Evolutionary conservation across 1,140 invertebrate genomes (phyloP), one percentile per base, ranked within the genome.

Genomic region (Coelopa frigida): DNA sequence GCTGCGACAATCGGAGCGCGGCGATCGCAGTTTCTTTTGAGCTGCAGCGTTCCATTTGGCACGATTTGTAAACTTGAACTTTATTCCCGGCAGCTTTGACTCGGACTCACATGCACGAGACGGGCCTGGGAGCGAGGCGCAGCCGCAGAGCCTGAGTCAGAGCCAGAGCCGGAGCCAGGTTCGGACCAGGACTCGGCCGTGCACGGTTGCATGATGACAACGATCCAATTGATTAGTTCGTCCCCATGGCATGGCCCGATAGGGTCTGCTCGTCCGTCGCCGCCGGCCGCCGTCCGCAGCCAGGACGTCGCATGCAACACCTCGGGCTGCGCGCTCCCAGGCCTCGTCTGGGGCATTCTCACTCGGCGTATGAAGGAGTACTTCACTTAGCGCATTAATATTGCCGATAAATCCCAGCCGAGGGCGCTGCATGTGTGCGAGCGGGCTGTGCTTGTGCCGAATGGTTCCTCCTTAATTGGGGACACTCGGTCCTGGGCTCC

Each of bases 121-220:
- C 23, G 3, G 17, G 31, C 12, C 23, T 42, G 40, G 40, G 24
- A 42, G 40, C 40, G 14, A 6, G 27, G 39, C 22, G 22, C 39
- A 41, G 23, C 24, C 24, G 29, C 23, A 41, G n/a, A 31, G 29
- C 41, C 18, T 8, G 4, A 4, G 24, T 14, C 4, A 21, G 14
- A 40, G 26, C 26, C 4, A 20, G 14, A 40, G 6, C 33, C 14
- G 6, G 10, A 23, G 2, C 14, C 32, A 27, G 24, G 33, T 10
- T 37, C 21, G 39, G 41, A 24, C 33, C 27, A 32, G 11, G n/a
- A 21, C 3, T 24, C 23, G 21, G 27, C 43, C 48, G 56, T 64
- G 61, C 61, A 58, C 61, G 61, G 61, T 63, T 63, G 61, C 61
- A 63, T 64, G 61, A 64, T 63, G 61, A 26, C 54, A 63, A 60